Conservation (phyloP, 23 tunicate species). For the Styela clava region DNA sequence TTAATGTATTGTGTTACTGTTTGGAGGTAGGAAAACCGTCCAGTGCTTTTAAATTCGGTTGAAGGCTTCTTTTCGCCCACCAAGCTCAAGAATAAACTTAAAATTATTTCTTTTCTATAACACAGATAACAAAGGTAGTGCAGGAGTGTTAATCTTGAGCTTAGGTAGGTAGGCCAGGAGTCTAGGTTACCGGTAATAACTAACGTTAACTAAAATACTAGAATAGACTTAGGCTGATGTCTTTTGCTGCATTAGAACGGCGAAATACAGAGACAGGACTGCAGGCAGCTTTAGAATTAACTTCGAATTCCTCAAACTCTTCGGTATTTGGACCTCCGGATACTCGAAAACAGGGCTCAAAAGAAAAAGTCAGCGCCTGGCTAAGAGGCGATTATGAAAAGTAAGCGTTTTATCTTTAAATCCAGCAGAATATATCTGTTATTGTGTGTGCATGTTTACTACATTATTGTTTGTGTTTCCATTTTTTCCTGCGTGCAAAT, state of each 20-base stretch:
- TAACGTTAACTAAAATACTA: not conserved
- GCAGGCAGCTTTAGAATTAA: not conserved
- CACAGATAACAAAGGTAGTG: not conserved
- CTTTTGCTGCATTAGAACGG: not conserved
- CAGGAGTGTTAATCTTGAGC: not conserved
- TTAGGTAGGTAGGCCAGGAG: not conserved
- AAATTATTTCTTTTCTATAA: not conserved
- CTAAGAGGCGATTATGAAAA: conserved; percentile 3
- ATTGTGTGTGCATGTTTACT: too few relatives aligned
- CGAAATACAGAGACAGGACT: not conserved
- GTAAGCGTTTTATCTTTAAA: too few relatives aligned
- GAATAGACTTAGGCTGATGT: not conserved
- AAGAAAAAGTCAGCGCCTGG: conserved; percentile 14
- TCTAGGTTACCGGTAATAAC: not conserved
- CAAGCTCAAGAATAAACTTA: too few relatives aligned
- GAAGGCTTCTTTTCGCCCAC: too few relatives aligned
- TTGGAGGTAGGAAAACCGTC: too few relatives aligned
- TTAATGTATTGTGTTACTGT: too few relatives aligned
- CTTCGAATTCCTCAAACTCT: not conserved
- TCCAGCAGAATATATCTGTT: not conserved
- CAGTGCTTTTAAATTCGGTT: too few relatives aligned
- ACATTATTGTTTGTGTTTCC: too few relatives aligned
- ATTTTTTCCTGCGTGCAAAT: too few relatives aligned
- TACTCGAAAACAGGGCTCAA: not conserved
- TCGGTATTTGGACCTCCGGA: conserved; percentile 5